phyloP scores from a whole-genome alignment of 1,140 invertebrate species.

The Calycopis cecrops region DNA sequence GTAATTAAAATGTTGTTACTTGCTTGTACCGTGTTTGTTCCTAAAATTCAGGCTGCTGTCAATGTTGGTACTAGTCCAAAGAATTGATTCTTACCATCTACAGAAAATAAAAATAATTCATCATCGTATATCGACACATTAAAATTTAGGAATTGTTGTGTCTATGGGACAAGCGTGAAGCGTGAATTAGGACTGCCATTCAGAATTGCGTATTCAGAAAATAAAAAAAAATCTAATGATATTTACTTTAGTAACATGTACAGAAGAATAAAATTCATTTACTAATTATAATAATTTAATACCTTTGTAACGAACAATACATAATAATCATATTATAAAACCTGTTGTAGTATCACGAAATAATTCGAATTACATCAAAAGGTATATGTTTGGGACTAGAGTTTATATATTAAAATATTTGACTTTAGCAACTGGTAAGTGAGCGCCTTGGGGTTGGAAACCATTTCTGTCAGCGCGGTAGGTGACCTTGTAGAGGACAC shows the following conservation, averaged over 20 bases:
- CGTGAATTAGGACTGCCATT: no score
- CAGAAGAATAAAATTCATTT: constrained; percentile 4
- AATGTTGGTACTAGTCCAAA: no score
- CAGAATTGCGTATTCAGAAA: no score
- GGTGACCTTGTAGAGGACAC: constrained; percentile 79
- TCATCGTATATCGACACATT: no score
- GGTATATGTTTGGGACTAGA: constrained; percentile 29
- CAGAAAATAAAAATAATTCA: no score
- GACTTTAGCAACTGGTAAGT: constrained; percentile 67
- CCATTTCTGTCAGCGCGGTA: constrained; percentile 75
- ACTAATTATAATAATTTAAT: constrained; percentile 48
- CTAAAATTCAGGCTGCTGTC: no score
- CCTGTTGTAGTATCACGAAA: neutral
- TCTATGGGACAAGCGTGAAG: no score
- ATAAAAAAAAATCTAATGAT: neutral
- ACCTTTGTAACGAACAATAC: constrained; percentile 51
- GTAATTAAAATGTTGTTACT: no score
- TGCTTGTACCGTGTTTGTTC: no score
- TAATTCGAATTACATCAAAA: constrained; percentile 41
- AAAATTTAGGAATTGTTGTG: no score
- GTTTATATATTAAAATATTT: constrained; percentile 28
- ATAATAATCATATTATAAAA: constrained; percentile 64
- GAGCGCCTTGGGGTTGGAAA: constrained; percentile 79
- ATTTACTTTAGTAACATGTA: neutral
- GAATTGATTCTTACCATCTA: no score